A percentile compares a stretch with the other conserved stretches of the same genome.
Conservation (phyloP, 2,888 invertebrate genomes). For the Xestia c-nigrum region DNA sequence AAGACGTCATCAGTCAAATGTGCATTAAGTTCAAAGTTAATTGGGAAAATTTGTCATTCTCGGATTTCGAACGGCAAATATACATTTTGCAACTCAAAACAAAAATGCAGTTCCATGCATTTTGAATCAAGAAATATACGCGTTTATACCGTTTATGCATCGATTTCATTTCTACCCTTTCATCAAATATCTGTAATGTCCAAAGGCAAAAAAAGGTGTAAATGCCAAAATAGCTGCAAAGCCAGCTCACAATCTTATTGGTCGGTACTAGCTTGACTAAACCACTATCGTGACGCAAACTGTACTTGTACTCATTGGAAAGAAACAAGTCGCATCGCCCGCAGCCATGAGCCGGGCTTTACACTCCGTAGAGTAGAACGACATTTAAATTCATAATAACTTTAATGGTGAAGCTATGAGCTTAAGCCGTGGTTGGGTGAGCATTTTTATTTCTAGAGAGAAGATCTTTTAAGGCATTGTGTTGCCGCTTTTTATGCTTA, state of each 20-base stretch:
- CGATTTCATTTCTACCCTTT: neutral
- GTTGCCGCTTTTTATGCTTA: neutral
- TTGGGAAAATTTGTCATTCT: no score
- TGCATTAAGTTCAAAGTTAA: no score
- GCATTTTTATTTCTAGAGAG: conserved; percentile 4
- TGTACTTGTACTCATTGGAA: neutral
- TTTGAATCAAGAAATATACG: no score
- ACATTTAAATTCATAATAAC: conserved; percentile 74
- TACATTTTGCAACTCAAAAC: no score
- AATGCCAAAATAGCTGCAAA: no score
- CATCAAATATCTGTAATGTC: no score
- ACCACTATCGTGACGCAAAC: neutral
- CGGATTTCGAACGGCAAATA: no score
- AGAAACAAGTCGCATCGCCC: neutral
- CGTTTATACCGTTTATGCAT: neutral
- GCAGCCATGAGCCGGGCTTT: conserved; percentile 6
- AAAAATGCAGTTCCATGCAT: no score
- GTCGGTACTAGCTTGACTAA: neutral
- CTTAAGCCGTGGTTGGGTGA: conserved; percentile 26
- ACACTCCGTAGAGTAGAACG: conserved; percentile 62
- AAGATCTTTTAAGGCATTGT: neutral
- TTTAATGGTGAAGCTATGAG: conserved; percentile 63
- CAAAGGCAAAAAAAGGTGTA: no score
- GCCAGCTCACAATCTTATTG: neutral
- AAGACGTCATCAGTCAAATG: no score